These are phyloP conservation scores for Dicrostonyx torquatus DNA, from an alignment of 2,797 vertebrate genomes.

Conservation along the genomic window DNA sequence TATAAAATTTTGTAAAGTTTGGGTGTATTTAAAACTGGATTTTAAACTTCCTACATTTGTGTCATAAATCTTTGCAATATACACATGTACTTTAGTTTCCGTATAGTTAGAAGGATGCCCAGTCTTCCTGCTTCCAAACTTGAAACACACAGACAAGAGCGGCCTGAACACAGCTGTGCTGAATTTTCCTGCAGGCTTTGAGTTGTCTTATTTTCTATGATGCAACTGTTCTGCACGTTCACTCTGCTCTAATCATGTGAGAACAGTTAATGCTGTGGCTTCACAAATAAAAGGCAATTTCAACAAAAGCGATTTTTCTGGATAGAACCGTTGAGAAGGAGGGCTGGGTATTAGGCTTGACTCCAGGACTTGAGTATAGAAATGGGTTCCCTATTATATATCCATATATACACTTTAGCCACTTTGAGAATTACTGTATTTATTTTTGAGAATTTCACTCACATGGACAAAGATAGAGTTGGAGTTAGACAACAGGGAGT, in stretches of 20 bases:
- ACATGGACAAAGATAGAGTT: not conserved
- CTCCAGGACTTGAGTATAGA: constrained; percentile 62
- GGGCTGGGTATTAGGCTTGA: constrained; percentile 74
- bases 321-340: constrained; percentile 58
- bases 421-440: constrained; percentile 59
- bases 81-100: not conserved
- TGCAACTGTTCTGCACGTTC: not conserved
- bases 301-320: constrained; percentile 61
- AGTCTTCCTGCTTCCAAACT: not conserved
- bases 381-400: constrained; percentile 52
- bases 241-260: not conserved
- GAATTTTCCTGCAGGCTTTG: not conserved
- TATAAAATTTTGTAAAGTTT: not conserved
- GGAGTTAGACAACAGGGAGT: not conserved
- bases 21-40: not conserved
- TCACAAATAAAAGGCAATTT: constrained; percentile 67
- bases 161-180: not conserved
- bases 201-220: not conserved
- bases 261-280: constrained; percentile 69
- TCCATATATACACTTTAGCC: constrained; percentile 41
- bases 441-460: constrained; percentile 62
- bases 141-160: not conserved
- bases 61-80: no score
- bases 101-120: not conserved
- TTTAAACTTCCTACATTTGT: not conserved